Evolutionary conservation across 2,113 vertebrate species (phyloP).

Genomic region (Pelodiscus sinensis): DNA sequence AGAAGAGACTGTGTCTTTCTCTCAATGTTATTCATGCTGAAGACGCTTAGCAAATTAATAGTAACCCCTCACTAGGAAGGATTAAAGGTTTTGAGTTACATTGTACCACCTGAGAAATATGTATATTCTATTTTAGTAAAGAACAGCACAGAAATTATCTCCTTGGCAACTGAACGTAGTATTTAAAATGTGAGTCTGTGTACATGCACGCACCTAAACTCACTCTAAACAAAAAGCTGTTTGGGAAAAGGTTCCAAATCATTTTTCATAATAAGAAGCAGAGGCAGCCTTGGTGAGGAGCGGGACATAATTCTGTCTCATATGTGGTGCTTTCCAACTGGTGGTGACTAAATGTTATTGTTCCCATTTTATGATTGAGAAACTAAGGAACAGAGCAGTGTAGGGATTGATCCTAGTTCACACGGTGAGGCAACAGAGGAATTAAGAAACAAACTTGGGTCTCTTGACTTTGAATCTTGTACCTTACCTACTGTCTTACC

Average conservation of each 20-base stretch:
- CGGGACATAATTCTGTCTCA: too few species aligned
- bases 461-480: background rate
- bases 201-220: too few species aligned
- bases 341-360: too few species aligned
- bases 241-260: too few species aligned
- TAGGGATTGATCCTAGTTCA: too few species aligned
- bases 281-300: too few species aligned
- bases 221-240: too few species aligned
- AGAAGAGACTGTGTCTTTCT: fast-evolving
- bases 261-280: too few species aligned
- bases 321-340: too few species aligned
- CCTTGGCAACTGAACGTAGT: conserved; percentile 10
- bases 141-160: conserved; percentile 9
- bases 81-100: conserved; percentile 31
- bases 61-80: background rate
- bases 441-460: background rate
- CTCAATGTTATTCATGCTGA: fast-evolving
- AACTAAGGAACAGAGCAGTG: too few species aligned
- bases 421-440: background rate
- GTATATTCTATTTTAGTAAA: background rate
- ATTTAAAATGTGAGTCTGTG: background rate
- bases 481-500: background rate
- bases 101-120: conserved; percentile 15
- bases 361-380: too few species aligned
- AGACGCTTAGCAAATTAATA: background rate